Base-by-base conservation (phyloP, 2,888 invertebrate species). In the Drosophila mayaguana region DNA sequence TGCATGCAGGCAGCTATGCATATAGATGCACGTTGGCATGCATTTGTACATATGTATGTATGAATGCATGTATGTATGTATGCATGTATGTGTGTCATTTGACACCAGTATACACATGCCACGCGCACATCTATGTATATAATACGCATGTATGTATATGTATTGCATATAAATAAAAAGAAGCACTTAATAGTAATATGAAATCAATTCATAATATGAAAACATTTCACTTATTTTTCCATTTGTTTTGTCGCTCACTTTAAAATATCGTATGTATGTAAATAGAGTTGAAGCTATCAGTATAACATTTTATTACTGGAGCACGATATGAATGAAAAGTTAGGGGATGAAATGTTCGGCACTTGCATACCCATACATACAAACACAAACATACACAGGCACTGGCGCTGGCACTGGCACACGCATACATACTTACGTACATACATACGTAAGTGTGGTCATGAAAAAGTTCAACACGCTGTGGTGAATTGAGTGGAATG, bases 281-380 rank as follows among this genome's bases (percentile, higher is more conserved):
- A 20, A 25, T 25, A 55, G 36, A 51, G 72, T 75, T 84, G 69
- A 34, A 61, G 61, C 60, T 79, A 74, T 68, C 63, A 69, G 86
- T 72, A 83, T 70, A 83, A 71, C 72, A 80, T 80, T 88, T 80
- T 83, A 85, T 82, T 85, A 75, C 78, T 83, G 86, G 80, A 88
- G 77, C 80, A 80, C 83, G 80, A 64, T 75, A 85, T 83, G 83
- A 83, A 83, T 83, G 83, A 83, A 88, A 83, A 69, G 54, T 83
- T 83, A 88, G 86, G 83, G 83, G 83, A 70, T 83, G 83, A 85
- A 85, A 67, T 40, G 51, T 34, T 34, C 54, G 46, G 59, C 40
- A 56, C 59, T 38, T 48, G 48, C 48, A 28, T 34, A 40, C 53
- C 51, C 42, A 59, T n/a, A 53, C 22, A 34, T 16, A 34, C 22